phyloP scores from a whole-genome alignment of 2,797 vertebrate genomes.

The Hemitrygon akajei region DNA sequence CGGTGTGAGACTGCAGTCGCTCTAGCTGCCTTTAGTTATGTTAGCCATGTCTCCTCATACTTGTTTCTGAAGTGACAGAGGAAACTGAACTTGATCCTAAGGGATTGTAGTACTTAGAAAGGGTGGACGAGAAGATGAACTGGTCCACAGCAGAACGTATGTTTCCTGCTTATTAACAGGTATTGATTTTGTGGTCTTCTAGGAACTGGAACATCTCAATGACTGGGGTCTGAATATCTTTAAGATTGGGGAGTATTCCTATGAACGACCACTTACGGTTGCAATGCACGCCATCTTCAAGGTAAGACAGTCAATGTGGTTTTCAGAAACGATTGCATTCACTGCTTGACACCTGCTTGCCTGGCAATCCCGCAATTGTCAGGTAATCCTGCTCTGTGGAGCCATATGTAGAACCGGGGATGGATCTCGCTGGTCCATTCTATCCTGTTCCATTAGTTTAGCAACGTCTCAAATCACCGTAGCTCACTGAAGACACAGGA shows the following conservation, averaged over 20 bases:
- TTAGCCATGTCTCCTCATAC: neutral
- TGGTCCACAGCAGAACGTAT: neutral
- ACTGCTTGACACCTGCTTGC: neutral
- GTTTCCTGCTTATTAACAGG: neutral
- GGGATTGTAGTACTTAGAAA: neutral
- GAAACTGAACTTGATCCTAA: neutral
- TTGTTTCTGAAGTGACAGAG: neutral
- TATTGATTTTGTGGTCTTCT: neutral
- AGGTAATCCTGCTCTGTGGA: too few relatives aligned
- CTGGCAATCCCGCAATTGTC: neutral
- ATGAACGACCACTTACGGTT: conserved; percentile 79
- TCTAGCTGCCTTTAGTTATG: neutral
- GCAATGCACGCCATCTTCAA: conserved; percentile 85
- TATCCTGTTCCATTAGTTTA: neutral
- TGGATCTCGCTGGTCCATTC: neutral
- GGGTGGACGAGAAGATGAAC: neutral
- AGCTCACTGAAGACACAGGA: neutral
- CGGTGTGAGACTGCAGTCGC: neutral
- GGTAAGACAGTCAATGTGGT: conserved; percentile 54
- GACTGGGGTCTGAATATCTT: conserved; percentile 86
- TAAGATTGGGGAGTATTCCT: conserved; percentile 76
- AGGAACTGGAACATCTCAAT: conserved; percentile 82
- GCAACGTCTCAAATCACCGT: too few relatives aligned
- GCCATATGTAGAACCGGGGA: too few relatives aligned
- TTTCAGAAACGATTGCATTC: neutral